Conservation (phyloP, 2,797 vertebrate species). For the Onychomys torridus region DNA sequence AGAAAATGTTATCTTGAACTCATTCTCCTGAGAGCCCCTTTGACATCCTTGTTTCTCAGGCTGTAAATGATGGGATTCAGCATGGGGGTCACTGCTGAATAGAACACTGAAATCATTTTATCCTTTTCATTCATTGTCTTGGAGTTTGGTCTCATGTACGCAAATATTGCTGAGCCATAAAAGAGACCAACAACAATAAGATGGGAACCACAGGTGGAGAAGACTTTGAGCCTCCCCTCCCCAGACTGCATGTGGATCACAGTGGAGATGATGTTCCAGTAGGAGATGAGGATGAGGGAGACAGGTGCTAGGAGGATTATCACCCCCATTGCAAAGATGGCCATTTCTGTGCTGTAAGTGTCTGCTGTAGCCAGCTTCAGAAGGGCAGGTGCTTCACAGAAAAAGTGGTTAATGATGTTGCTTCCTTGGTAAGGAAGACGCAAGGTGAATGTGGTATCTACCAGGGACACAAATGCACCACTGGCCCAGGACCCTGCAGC, state of each 20-base stretch:
- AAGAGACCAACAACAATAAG: constrained; percentile 68
- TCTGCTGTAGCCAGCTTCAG: constrained; percentile 66
- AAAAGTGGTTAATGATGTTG: constrained; percentile 66
- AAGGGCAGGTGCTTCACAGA: constrained; percentile 70
- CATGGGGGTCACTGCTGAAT: background rate
- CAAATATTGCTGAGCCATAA: constrained; percentile 81
- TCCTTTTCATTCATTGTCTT: constrained; percentile 64
- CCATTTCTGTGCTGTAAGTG: constrained; percentile 58
- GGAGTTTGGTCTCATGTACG: constrained; percentile 79
- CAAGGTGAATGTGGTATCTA: constrained; percentile 61
- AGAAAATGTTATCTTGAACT: constrained; percentile 18
- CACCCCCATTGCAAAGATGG: constrained; percentile 68
- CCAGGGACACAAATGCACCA: constrained; percentile 57
- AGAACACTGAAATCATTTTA: constrained; percentile 76
- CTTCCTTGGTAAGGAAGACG: constrained; percentile 65
- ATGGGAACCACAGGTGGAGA: constrained; percentile 78
- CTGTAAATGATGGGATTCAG: constrained; percentile 14
- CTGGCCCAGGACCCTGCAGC: constrained; percentile 56
- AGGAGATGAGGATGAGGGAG: constrained; percentile 72
- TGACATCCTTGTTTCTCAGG: constrained; percentile 18
- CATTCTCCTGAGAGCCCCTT: background rate
- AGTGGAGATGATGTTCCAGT: constrained; percentile 73
- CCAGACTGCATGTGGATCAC: constrained; percentile 69
- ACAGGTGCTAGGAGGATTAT: constrained; percentile 64
- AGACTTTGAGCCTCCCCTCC: constrained; percentile 67